A percentile compares a stretch with the other conserved stretches of the same genome.
phyloP scores from a whole-genome alignment of 1,140 invertebrate species.

The Drosophila sproati region DNA sequence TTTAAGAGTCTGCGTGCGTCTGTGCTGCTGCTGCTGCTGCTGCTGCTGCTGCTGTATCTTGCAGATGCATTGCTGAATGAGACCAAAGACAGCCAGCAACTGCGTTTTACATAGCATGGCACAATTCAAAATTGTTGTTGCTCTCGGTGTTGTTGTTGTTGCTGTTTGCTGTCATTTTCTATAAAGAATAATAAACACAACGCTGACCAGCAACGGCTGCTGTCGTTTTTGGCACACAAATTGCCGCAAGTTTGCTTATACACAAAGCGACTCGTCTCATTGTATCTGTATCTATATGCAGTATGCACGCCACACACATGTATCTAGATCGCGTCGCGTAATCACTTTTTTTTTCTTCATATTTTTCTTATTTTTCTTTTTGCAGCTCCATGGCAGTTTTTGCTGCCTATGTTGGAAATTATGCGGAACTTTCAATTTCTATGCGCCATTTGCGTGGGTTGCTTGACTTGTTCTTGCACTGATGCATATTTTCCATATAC shows the following conservation, averaged over 20 bases:
- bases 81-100: conserved; percentile 14
- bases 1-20: conserved; percentile 9
- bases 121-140: conserved; percentile 35
- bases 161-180: conserved; percentile 53
- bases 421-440: conserved; percentile 76
- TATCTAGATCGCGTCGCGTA: conserved; percentile 80
- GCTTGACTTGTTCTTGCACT: conserved; percentile 45
- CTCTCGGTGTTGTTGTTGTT: conserved; percentile 39
- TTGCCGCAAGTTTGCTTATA: conserved; percentile 20
- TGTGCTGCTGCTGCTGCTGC: conserved; percentile 20
- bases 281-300: conserved; percentile 27
- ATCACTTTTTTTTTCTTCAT: conserved; percentile 60
- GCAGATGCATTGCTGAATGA: conserved; percentile 60
- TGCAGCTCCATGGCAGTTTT: conserved; percentile 13
- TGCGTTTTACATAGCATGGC: conserved; percentile 23
- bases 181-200: conserved; percentile 75
- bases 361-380: conserved; percentile 15
- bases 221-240: conserved; percentile 66
- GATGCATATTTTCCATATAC: conserved; percentile 16
- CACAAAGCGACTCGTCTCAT: conserved; percentile 25
- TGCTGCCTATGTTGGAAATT: conserved; percentile 42
- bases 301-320: conserved; percentile 46
- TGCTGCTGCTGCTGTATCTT: conserved; percentile 55
- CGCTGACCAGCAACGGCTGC: conserved; percentile 19
- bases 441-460: conserved; percentile 59